Base-by-base conservation (phyloP, 2,797 vertebrate genomes). In the Psittacula derbiana region DNA sequence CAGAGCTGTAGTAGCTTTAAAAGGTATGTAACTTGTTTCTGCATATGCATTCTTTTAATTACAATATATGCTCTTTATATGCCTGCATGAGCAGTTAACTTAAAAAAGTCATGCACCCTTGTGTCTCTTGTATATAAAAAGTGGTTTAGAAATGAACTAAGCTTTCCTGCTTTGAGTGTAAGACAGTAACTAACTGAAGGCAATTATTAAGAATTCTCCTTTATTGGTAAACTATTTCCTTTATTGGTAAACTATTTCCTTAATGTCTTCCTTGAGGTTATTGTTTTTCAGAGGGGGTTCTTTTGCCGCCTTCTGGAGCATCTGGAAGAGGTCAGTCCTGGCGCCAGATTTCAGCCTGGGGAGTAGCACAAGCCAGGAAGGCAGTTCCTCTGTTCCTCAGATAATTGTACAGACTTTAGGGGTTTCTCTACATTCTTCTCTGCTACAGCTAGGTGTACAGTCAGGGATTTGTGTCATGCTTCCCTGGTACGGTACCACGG, bases 381-480 rank as follows among this genome's bases (percentile, higher is more conserved):
- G 33, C 60, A 74, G 52, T 53, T 92, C 50, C 28, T 43, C 21
- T 75, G 47, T 6, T 88, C 78, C 83, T 91, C 28, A 52, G 93
- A 92, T 72, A 91, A 75, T 75, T 79, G 62, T 38, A 75, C 71
- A 82, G 64, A 76, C 31, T 76, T 81, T 38, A 72, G 40, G 57
- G 33, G 31, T 80, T 76, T 80, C 69, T 72, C 88, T 90, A 58
- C 74, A 80, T 96, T 92, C 80, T 93, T 88, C 78, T 64, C 80
- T 78, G n/a, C 44, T 71, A 61, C 21, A 92, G 53, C 52, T 93
- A 86, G 86, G 90, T 95, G 91, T 86, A 62, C 60, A 72, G 65
- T 71, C 81, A 94, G 58, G 43, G 53, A 67, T 69, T 93, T 95
- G 88, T 61, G 33, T 74, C 90, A n/a, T 70, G 88, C 21, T 92